Percentiles rank a stretch among this genome's conserved stretches.
phyloP scores from a whole-genome alignment of 1,140 invertebrate species.

The Cotesia vestalis region DNA sequence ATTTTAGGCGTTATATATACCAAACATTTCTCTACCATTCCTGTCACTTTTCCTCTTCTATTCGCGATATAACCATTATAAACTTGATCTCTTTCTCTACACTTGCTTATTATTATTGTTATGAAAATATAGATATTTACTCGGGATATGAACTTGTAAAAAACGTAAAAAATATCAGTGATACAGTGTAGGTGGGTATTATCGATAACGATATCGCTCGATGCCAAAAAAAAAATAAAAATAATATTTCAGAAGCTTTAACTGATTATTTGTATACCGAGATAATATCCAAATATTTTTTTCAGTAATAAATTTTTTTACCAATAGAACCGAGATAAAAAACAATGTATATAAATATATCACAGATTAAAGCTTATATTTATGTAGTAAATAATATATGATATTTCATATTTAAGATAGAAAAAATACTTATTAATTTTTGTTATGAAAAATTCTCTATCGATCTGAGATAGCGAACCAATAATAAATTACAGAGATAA shows the following conservation, averaged over 20 bases:
- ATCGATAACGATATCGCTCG: slow-evolving; percentile 22
- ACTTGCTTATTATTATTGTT: too few species aligned
- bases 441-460: too few species aligned
- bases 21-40: slow-evolving; percentile 15
- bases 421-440: too few species aligned
- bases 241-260: slow-evolving; percentile 15
- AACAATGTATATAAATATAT: neutral
- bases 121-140: slow-evolving; percentile 3
- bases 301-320: neutral
- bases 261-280: slow-evolving; percentile 17
- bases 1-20: neutral
- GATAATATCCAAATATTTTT: slow-evolving; percentile 7
- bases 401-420: neutral
- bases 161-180: neutral
- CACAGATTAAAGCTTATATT: neutral
- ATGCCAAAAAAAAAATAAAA: slow-evolving; percentile 7
- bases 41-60: neutral
- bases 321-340: neutral
- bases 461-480: too few species aligned
- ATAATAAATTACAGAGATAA: too few species aligned
- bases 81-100: too few species aligned
- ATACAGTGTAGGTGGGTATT: neutral
- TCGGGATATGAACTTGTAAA: slow-evolving; percentile 7
- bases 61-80: neutral
- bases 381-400: slow-evolving; percentile 1